Evolutionary conservation across 2,888 invertebrate species (phyloP).

Genomic region (Imbricaverruca yamaguchii): DNA sequence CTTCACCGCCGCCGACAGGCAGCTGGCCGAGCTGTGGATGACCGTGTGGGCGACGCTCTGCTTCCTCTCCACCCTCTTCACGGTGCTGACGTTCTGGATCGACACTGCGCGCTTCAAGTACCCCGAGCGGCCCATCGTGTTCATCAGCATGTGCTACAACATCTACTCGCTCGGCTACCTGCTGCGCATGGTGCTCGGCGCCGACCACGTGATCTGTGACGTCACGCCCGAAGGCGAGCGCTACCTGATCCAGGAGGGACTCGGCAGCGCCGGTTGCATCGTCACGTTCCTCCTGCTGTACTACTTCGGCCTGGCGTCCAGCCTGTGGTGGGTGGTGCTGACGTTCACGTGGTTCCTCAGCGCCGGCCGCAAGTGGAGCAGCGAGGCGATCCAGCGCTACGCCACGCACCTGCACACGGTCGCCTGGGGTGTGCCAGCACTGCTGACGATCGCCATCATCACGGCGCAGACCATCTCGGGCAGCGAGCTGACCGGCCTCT

Average conservation of each 20-base stretch:
- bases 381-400: conserved; percentile 95
- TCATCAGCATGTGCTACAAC: conserved; percentile 89
- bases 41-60: conserved; percentile 89
- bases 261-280: conserved; percentile 57
- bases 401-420: conserved; percentile 94
- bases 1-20: conserved; percentile 70
- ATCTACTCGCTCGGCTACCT: conserved; percentile 86
- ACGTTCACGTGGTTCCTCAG: conserved; percentile 95
- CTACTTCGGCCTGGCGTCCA: conserved; percentile 78
- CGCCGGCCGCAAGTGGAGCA: conserved; percentile 94
- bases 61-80: conserved; percentile 82
- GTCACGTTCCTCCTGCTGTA: conserved; percentile 59
- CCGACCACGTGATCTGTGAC: conserved; percentile 59
- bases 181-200: conserved; percentile 50
- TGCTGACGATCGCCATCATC: conserved; percentile 88
- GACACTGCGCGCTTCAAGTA: conserved; percentile 93
- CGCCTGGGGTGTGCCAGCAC: conserved; percentile 95
- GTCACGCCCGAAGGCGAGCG: conserved; percentile 26
- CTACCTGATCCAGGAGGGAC: conserved; percentile 32
- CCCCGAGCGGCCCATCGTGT: conserved; percentile 95
- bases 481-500: conserved; percentile 82
- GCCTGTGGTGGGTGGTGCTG: conserved; percentile 95
- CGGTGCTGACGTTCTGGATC: conserved; percentile 83
- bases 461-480: conserved; percentile 54
- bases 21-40: conserved; percentile 83